phyloP scores from a whole-genome alignment of 2,113 vertebrate genomes.

The Gyps fulvus region DNA sequence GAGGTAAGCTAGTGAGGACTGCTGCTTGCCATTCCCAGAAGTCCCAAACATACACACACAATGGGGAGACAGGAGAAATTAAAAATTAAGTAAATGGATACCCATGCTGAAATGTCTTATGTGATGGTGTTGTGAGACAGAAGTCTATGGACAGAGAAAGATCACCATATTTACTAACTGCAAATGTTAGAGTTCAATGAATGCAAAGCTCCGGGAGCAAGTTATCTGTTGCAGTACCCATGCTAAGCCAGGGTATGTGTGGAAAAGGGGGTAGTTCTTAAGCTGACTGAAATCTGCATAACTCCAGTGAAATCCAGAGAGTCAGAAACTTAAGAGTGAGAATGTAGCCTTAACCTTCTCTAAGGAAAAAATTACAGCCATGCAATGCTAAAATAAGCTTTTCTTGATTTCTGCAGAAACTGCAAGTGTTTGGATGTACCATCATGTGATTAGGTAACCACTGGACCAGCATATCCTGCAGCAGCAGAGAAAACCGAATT shows the following conservation, averaged over 20 bases:
- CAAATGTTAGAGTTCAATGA: not conserved
- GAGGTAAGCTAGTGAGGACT: not conserved
- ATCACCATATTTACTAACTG: not conserved
- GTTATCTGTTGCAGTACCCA: not conserved
- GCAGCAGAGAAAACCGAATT: not conserved
- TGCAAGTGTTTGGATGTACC: not conserved
- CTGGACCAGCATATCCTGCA: not conserved
- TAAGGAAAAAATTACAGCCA: not conserved
- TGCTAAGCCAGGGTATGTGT: rapidly evolving
- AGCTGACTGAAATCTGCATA: not conserved
- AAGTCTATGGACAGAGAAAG: not conserved
- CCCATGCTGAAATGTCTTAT: not conserved
- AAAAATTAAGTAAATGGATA: not conserved
- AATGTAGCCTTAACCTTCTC: not conserved
- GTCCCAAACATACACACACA: not conserved
- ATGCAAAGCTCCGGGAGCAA: not conserved
- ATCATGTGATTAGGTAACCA: not conserved
- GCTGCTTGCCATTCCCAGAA: not conserved
- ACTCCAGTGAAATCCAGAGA: not conserved
- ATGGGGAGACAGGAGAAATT: not conserved
- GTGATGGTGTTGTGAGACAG: not conserved
- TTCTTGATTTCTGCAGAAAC: not conserved
- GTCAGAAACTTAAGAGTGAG: not conserved
- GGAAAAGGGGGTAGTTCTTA: not conserved
- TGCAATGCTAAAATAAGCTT: not conserved